These are phyloP conservation scores for Platorchestia sp. DNA, from an alignment of 1,140 invertebrate genomes.

Conservation along the genomic window DNA sequence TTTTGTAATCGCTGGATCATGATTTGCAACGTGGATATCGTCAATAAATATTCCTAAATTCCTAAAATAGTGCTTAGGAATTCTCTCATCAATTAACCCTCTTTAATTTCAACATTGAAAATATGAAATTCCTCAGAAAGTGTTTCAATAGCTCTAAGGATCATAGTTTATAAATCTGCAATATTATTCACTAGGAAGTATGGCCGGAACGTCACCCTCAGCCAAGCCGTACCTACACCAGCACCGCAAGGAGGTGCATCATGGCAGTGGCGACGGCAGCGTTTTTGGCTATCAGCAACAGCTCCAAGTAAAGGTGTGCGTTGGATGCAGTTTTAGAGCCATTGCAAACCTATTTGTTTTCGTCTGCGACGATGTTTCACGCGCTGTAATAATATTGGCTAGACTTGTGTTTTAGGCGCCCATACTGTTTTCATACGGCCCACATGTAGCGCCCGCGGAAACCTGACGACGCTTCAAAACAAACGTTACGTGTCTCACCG, in stretches of 20 bases:
- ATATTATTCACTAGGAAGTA: background rate
- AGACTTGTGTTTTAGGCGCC: background rate
- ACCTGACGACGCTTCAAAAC: background rate
- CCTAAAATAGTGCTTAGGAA: no score
- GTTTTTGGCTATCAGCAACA: constrained; percentile 28
- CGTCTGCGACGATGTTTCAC: background rate
- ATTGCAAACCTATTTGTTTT: constrained; percentile 50
- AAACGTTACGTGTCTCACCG: background rate
- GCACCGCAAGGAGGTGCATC: background rate
- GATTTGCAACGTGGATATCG: no score
- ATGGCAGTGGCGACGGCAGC: background rate
- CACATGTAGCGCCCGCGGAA: background rate
- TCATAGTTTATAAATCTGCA: background rate
- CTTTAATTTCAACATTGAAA: no score
- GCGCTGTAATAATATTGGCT: constrained; percentile 4
- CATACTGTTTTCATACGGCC: background rate
- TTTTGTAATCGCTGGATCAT: no score
- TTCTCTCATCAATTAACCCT: no score
- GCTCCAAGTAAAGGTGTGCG: constrained; percentile 2
- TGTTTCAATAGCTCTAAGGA: background rate
- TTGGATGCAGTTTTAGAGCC: constrained; percentile 49
- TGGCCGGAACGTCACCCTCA: background rate
- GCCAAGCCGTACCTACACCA: background rate
- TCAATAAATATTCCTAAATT: no score
- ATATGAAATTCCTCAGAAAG: no score